These are phyloP conservation scores for Tragelaphus strepsiceros DNA, from an alignment of 2,113 vertebrate species.

Conservation along the genomic window DNA sequence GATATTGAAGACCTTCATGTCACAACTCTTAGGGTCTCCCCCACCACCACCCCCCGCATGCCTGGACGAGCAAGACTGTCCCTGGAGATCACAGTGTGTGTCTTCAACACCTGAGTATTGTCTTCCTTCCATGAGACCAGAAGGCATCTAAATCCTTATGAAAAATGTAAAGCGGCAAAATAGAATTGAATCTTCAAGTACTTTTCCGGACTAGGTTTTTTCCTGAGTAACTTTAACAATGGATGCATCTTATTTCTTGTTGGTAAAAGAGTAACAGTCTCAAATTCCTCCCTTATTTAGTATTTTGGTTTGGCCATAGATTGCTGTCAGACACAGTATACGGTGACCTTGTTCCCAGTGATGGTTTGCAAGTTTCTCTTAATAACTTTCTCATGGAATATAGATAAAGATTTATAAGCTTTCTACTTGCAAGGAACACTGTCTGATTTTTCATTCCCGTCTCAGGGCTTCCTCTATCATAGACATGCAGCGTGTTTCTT, in stretches of 20 bases:
- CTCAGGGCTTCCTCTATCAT: not conserved
- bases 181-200: not conserved
- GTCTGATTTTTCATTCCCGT: not conserved
- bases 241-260: not conserved
- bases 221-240: not conserved
- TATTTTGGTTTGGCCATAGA: not conserved
- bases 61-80: not conserved
- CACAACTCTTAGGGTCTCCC: not conserved
- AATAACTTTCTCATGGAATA: not conserved
- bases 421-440: not conserved
- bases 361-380: not conserved
- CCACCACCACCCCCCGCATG: fast-evolving
- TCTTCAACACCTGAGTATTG: not conserved
- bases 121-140: not conserved
- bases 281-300: not conserved
- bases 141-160: not conserved
- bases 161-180: not conserved
- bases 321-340: not conserved
- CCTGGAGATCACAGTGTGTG: not conserved
- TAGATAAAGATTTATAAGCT: not conserved
- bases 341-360: not conserved
- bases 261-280: not conserved
- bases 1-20: not conserved
- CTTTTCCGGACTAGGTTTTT: not conserved
- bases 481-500: not conserved